Percentiles rank a stretch among this genome's conserved stretches.
These are phyloP conservation scores for Andrena chrysosceles DNA, from an alignment of 2,888 invertebrate genomes.

Conservation along the genomic window DNA sequence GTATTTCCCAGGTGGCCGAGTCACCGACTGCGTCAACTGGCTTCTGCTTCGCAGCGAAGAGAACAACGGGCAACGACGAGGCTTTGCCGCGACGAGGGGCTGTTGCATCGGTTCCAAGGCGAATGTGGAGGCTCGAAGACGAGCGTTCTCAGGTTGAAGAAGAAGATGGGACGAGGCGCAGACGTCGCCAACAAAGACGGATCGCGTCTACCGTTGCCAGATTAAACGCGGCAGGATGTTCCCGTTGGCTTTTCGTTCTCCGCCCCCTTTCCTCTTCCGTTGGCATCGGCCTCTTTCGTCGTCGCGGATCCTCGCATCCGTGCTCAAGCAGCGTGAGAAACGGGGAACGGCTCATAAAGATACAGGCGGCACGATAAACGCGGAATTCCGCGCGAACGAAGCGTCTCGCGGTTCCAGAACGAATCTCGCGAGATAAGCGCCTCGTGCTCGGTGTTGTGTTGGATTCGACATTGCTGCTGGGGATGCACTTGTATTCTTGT, in stretches of 20 bases:
- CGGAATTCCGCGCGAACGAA: constrained; percentile 31
- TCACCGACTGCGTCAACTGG: constrained; percentile 66
- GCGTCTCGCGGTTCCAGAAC: background rate
- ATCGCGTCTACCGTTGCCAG: constrained; percentile 64
- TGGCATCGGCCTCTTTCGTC: constrained; percentile 13
- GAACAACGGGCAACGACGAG: constrained; percentile 53
- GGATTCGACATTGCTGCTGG: background rate
- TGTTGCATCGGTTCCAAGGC: constrained; percentile 12
- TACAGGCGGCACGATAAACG: constrained; percentile 41
- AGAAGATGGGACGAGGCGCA: constrained; percentile 9
- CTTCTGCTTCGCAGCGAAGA: constrained; percentile 51
- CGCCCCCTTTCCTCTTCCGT: background rate
- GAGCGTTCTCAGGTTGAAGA: background rate
- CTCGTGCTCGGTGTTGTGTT: background rate
- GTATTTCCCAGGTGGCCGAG: constrained; percentile 79
- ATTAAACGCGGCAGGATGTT: constrained; percentile 59
- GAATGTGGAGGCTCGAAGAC: constrained; percentile 1
- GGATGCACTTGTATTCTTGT: background rate
- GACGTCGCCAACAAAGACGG: constrained; percentile 62
- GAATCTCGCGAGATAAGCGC: constrained; percentile 24
- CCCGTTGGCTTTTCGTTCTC: background rate
- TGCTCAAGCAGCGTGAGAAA: constrained; percentile 32
- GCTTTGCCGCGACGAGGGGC: constrained; percentile 25
- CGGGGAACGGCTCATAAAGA: constrained; percentile 45
- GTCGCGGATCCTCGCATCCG: constrained; percentile 16